A percentile compares a stretch with the other conserved stretches of the same genome.
Evolutionary conservation across 2,888 invertebrate species (phyloP).

Genomic region (Nebria salina): DNA sequence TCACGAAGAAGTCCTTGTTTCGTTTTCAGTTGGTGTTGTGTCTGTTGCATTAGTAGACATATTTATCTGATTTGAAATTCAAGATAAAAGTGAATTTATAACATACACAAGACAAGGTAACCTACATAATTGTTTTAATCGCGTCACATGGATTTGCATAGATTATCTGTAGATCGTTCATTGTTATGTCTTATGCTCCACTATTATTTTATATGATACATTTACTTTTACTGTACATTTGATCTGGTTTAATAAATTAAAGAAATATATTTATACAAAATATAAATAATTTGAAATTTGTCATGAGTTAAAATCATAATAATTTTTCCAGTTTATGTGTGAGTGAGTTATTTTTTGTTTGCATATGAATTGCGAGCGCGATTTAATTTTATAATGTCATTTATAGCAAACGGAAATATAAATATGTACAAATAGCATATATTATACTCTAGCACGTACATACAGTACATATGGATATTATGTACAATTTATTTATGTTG

Average conservation of each 20-base stretch:
- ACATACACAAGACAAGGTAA: slow-evolving; percentile 5
- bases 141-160: slow-evolving; percentile 6
- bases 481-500: background rate
- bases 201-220: background rate
- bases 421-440: background rate
- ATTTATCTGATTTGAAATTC: slow-evolving; percentile 4
- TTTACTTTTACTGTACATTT: background rate
- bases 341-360: background rate
- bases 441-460: background rate
- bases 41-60: slow-evolving; percentile 8
- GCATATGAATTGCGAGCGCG: background rate
- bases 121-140: slow-evolving; percentile 14
- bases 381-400: background rate
- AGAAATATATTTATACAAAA: too few relatives aligned
- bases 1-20: background rate
- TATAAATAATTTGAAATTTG: too few relatives aligned
- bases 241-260: too few relatives aligned
- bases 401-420: background rate
- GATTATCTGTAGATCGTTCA: slow-evolving; percentile 6
- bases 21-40: slow-evolving; percentile 7
- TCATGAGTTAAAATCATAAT: background rate
- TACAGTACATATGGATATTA: background rate
- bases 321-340: background rate
- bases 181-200: background rate
- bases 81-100: slow-evolving; percentile 13